Evolutionary conservation across 2,113 vertebrate species (phyloP).

Genomic region (Greenwoodochromis staneri): DNA sequence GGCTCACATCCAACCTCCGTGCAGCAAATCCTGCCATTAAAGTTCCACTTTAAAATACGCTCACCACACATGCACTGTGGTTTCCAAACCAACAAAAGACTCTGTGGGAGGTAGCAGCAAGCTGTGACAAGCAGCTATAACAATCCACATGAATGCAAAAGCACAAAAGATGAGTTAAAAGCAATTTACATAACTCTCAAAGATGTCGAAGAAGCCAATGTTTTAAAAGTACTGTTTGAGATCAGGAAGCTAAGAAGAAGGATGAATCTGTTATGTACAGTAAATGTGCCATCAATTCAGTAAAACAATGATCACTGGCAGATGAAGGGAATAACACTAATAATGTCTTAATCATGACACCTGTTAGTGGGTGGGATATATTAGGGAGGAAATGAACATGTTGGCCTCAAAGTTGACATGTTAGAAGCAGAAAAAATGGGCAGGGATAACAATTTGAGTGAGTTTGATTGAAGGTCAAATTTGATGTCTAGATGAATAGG

Average conservation of each 20-base stretch:
- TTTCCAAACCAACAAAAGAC: background rate
- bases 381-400: background rate
- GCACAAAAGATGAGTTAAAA: background rate
- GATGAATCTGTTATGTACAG: background rate
- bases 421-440: background rate
- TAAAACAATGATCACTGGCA: accelerated
- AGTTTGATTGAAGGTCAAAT: background rate
- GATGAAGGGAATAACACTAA: accelerated
- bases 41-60: background rate
- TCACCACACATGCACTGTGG: background rate
- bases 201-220: background rate
- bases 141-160: background rate
- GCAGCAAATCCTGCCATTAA: background rate
- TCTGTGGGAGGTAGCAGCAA: background rate
- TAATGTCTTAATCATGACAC: background rate
- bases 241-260: background rate
- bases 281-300: background rate
- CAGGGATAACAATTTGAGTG: background rate
- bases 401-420: background rate
- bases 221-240: background rate
- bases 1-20: background rate
- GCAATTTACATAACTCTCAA: background rate
- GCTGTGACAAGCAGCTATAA: background rate
- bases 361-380: accelerated
- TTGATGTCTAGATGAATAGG: accelerated